These are phyloP conservation scores for Drosophila murphyi DNA, from an alignment of 1,140 invertebrate species.

Conservation along the genomic window DNA sequence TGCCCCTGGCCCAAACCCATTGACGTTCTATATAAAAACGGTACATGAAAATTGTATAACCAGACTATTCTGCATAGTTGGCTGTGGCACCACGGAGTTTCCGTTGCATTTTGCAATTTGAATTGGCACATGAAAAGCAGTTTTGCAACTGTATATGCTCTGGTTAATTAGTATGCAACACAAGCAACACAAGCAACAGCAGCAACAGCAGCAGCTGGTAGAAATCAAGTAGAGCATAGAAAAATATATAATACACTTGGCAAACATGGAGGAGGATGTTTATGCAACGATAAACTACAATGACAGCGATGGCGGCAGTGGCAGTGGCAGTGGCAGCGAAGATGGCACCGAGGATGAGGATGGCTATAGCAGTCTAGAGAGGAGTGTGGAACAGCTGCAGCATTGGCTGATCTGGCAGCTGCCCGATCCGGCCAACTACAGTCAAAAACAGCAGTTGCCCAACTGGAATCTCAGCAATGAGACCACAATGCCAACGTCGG, in stretches of 20 bases:
- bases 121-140: constrained; percentile 31
- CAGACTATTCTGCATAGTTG: neutral
- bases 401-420: constrained; percentile 52
- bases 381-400: constrained; percentile 45
- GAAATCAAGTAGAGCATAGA: constrained; percentile 19
- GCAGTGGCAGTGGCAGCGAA: constrained; percentile 20
- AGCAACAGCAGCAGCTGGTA: constrained; percentile 12
- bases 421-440: constrained; percentile 32
- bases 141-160: constrained; percentile 58
- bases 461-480: constrained; percentile 57
- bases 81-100: constrained; percentile 34
- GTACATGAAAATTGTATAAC: too few species aligned
- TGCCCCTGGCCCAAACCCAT: constrained; percentile 9
- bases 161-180: constrained; percentile 69
- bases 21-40: neutral
- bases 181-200: constrained; percentile 16
- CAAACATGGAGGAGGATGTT: constrained; percentile 74
- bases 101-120: constrained; percentile 67
- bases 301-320: constrained; percentile 40
- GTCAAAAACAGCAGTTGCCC: constrained; percentile 32
- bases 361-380: constrained; percentile 57
- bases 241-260: constrained; percentile 7
- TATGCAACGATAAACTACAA: constrained; percentile 70
- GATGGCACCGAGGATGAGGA: constrained; percentile 17
- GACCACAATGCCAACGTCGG: constrained; percentile 7